These are phyloP conservation scores for Hylyphantes graminicola DNA, from an alignment of 1,140 invertebrate species.

Conservation along the genomic window DNA sequence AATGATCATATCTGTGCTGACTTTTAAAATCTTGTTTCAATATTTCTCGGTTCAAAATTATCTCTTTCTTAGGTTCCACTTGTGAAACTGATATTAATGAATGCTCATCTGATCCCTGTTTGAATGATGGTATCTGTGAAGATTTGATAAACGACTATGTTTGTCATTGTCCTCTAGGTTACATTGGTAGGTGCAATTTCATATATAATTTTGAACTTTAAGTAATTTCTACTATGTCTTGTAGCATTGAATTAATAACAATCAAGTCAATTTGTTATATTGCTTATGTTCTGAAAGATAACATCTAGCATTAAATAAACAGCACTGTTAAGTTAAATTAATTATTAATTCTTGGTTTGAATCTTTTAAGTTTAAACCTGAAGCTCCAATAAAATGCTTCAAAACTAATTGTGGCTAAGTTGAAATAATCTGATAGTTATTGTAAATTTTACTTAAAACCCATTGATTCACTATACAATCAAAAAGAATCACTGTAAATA, in stretches of 20 bases:
- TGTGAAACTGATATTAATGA: slow-evolving; percentile 96
- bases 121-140: slow-evolving; percentile 90
- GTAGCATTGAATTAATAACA: not conserved
- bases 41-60: not conserved
- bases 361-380: too few species aligned
- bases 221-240: not conserved
- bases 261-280: not conserved
- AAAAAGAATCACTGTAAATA: too few species aligned
- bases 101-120: slow-evolving; percentile 91
- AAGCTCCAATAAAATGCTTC: too few species aligned
- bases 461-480: too few species aligned
- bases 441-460: too few species aligned
- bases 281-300: too few species aligned
- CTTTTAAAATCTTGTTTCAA: not conserved
- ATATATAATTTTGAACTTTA: too few species aligned
- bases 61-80: slow-evolving; percentile 73
- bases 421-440: too few species aligned
- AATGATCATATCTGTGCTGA: not conserved
- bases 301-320: too few species aligned
- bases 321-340: too few species aligned
- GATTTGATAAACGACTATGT: slow-evolving; percentile 91
- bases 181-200: slow-evolving; percentile 78
- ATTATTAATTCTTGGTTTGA: too few species aligned
- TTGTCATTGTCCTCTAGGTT: slow-evolving; percentile 92
- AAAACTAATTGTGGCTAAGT: too few species aligned